Evolutionary conservation across 2,888 invertebrate species (phyloP).

Genomic region (Drosophila subsilvestris): DNA sequence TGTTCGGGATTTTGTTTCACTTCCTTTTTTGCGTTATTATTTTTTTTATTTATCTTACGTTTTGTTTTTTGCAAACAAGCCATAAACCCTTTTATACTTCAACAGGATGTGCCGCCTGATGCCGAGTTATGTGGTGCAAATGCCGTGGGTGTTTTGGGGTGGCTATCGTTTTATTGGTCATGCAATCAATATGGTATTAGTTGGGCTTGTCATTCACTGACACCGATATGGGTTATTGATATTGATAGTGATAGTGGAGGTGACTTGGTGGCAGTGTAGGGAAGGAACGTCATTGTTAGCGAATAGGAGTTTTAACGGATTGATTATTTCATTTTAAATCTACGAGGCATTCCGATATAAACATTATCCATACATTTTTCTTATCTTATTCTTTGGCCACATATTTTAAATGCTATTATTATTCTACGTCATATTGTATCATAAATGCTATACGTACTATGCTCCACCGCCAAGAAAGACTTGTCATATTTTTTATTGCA

Average conservation of each 20-base stretch:
- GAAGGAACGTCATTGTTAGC: neutral
- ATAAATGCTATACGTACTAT: neutral
- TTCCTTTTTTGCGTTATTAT: conserved; percentile 45
- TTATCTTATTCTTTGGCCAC: too few species aligned
- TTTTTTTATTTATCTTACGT: conserved; percentile 37
- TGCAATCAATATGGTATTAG: conserved; percentile 76
- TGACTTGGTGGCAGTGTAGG: neutral
- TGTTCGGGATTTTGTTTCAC: conserved; percentile 71
- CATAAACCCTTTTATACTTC: conserved; percentile 80
- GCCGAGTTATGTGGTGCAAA: conserved; percentile 76
- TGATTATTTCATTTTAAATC: neutral
- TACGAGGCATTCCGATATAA: neutral
- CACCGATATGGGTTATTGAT: conserved; percentile 67
- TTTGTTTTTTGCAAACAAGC: conserved; percentile 66
- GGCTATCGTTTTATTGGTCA: conserved; percentile 59
- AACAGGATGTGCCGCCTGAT: conserved; percentile 64
- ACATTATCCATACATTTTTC: too few species aligned
- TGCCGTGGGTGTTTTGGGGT: conserved; percentile 47
- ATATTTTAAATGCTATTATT: too few species aligned
- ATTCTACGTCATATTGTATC: conserved; percentile 12
- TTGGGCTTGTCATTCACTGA: conserved; percentile 70
- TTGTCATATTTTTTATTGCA: conserved; percentile 76
- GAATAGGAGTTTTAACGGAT: too few species aligned
- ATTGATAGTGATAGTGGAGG: conserved; percentile 48
- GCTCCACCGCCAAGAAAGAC: conserved; percentile 50